These are phyloP conservation scores for Piscicola geometra DNA, from an alignment of 2,888 invertebrate species.

Conservation along the genomic window DNA sequence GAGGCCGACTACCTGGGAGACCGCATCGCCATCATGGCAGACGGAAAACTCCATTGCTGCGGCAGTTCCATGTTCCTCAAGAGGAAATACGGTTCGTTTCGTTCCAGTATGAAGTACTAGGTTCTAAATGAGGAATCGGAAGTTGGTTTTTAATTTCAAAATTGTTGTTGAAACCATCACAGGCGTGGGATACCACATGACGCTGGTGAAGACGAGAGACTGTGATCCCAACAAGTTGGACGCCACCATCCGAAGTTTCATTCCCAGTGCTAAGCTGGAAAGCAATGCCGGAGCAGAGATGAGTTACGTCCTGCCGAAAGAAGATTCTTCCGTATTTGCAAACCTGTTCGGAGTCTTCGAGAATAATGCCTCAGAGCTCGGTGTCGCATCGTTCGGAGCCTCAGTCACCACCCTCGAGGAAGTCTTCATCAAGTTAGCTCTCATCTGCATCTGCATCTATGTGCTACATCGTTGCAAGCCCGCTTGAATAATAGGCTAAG, in stretches of 20 bases:
- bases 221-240: conserved; percentile 61
- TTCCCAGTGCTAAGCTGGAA: conserved; percentile 64
- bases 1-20: conserved; percentile 83
- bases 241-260: conserved; percentile 62
- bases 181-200: conserved; percentile 72
- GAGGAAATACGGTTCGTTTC: conserved; percentile 76
- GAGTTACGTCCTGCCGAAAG: conserved; percentile 51
- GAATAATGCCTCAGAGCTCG: conserved; percentile 56
- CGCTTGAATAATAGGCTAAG: too few relatives aligned
- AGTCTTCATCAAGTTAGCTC: conserved; percentile 61
- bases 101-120: too few relatives aligned
- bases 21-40: conserved; percentile 79
- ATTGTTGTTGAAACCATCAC: too few relatives aligned
- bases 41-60: conserved; percentile 72
- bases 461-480: too few relatives aligned
- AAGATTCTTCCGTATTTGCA: conserved; percentile 47
- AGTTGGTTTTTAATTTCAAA: background rate
- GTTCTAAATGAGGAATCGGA: too few relatives aligned
- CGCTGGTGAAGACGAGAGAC: conserved; percentile 61
- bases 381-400: conserved; percentile 74
- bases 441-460: too few relatives aligned
- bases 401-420: conserved; percentile 82
- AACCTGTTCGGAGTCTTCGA: conserved; percentile 50
- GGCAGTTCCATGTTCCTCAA: conserved; percentile 72
- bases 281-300: conserved; percentile 55